These are phyloP conservation scores for Bombus terrestris DNA, from an alignment of 1,140 invertebrate genomes.

Conservation along the genomic window DNA sequence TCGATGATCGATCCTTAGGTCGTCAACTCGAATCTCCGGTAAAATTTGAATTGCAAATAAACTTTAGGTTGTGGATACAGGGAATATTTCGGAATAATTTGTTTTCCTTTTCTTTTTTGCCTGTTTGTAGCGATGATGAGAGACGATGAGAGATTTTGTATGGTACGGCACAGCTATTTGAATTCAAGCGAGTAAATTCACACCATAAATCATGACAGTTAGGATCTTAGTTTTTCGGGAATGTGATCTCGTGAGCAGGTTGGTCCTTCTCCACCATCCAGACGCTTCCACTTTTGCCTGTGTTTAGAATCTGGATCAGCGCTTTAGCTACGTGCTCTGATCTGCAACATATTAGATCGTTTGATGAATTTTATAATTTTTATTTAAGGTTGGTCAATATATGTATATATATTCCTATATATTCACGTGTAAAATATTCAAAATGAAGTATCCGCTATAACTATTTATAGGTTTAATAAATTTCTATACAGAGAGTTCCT, in stretches of 20 bases:
- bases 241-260: constrained; percentile 84
- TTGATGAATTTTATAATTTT: background rate
- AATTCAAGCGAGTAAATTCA: constrained; percentile 57
- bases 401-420: no score
- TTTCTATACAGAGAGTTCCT: no score
- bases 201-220: background rate
- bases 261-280: constrained; percentile 88
- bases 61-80: no score
- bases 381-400: no score
- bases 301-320: constrained; percentile 85
- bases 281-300: constrained; percentile 87
- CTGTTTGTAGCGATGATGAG: background rate
- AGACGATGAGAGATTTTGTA: constrained; percentile 9
- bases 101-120: no score
- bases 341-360: constrained; percentile 79
- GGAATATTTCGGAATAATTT: no score
- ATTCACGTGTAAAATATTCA: no score
- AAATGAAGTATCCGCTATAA: no score
- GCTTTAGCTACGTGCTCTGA: constrained; percentile 86
- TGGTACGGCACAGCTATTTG: constrained; percentile 64
- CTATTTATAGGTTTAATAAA: no score
- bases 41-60: no score
- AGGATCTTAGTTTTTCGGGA: constrained; percentile 71
- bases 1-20: background rate
- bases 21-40: fast-evolving